Evolutionary conservation across 92 coral and sea anemone genomes (phyloP).

Genomic region (Epizoanthus fatuus): DNA sequence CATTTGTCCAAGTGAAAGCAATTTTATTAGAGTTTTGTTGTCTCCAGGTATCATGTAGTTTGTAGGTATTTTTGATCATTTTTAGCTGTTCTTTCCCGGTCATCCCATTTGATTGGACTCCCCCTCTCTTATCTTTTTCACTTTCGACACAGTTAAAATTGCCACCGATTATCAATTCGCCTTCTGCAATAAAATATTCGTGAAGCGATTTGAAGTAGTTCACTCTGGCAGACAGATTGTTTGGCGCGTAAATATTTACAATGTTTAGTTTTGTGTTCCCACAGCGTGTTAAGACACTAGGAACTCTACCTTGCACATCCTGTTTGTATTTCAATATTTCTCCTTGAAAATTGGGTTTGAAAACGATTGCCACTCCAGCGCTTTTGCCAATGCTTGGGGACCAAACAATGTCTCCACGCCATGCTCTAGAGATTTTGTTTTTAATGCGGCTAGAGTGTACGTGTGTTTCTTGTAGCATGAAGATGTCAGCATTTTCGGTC

Average conservation of each 20-base stretch:
- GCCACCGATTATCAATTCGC: not conserved
- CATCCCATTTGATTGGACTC: not conserved
- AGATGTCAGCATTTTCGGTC: too few relatives aligned
- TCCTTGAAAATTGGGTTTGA: not conserved
- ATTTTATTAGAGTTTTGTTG: too few relatives aligned
- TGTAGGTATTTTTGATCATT: too few relatives aligned
- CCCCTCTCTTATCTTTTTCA: constrained; percentile 45
- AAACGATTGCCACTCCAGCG: constrained; percentile 2
- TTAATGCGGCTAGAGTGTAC: too few relatives aligned
- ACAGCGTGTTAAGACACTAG: not conserved
- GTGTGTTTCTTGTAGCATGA: too few relatives aligned
- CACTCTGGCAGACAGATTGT: constrained; percentile 25
- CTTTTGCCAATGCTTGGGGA: constrained; percentile 30
- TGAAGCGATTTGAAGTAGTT: constrained; percentile 35
- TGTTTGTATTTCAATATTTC: not conserved
- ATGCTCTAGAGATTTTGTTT: not conserved
- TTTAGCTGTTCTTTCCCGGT: not conserved
- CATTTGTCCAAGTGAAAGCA: too few relatives aligned
- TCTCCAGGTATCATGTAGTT: constrained; percentile 46
- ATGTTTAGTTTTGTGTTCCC: not conserved
- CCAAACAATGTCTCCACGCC: constrained; percentile 45
- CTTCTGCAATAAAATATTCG: constrained; percentile 11
- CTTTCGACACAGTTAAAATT: constrained; percentile 57
- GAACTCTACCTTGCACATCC: constrained; percentile 14
- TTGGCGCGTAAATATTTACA: constrained; percentile 49